phyloP scores from a whole-genome alignment of 2,113 vertebrate genomes.

The Cyrtonyx montezumae region DNA sequence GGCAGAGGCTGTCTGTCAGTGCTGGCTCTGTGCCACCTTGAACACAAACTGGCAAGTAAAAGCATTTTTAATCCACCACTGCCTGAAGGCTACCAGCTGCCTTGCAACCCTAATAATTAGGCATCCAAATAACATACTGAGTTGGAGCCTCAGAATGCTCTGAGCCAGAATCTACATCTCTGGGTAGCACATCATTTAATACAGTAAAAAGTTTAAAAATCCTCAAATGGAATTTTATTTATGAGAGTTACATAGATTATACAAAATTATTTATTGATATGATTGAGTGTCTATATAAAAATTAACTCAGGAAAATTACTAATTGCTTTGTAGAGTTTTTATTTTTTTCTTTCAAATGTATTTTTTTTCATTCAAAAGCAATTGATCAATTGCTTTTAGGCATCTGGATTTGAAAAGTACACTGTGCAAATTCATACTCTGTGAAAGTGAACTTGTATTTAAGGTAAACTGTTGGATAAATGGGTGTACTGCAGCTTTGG shows the following conservation, averaged over 20 bases:
- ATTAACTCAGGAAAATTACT: neutral
- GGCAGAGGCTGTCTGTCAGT: neutral
- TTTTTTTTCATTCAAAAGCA: too few relatives aligned
- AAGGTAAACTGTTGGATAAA: neutral
- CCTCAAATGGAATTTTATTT: neutral
- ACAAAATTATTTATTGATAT: neutral
- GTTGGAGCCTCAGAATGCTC: neutral
- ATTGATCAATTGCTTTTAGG: neutral
- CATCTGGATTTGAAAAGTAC: neutral
- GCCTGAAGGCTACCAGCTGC: neutral
- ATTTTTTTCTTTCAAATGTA: neutral
- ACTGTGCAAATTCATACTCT: neutral
- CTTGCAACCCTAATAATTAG: neutral
- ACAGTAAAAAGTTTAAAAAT: neutral
- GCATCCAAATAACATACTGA: neutral
- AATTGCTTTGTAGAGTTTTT: neutral
- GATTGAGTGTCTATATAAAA: neutral
- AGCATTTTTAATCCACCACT: neutral
- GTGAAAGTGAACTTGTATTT: too few relatives aligned
- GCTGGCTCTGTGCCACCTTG: neutral
- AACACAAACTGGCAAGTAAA: neutral
- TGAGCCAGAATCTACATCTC: neutral
- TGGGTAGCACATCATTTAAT: neutral
- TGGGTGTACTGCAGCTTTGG: constrained; percentile 47
- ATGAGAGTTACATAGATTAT: neutral